These are phyloP conservation scores for Norana najaformis DNA, from an alignment of 2,888 invertebrate species.

Conservation along the genomic window DNA sequence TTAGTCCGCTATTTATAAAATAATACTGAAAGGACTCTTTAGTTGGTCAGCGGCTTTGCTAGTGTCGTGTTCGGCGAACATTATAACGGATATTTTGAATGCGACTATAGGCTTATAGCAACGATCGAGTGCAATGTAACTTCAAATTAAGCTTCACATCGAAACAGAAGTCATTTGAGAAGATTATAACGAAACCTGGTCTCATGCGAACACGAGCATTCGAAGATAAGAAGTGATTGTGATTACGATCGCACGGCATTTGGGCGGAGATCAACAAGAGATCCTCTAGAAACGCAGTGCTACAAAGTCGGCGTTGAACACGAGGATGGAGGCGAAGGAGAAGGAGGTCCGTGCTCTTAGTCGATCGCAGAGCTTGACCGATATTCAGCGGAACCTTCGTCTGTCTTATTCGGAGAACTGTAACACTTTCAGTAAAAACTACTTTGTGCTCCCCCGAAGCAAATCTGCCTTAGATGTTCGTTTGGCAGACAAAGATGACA, in stretches of 20 bases:
- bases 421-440: no score
- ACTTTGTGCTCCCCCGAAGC: neutral
- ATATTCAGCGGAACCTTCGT: neutral
- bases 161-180: neutral
- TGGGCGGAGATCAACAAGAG: no score
- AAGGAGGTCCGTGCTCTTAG: neutral
- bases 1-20: neutral
- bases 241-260: no score
- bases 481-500: neutral
- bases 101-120: no score
- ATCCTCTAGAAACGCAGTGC: no score
- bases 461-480: neutral
- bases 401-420: neutral
- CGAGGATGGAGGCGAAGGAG: no score
- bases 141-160: neutral
- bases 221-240: neutral
- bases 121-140: no score
- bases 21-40: neutral
- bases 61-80: neutral
- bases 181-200: neutral
- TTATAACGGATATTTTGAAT: neutral
- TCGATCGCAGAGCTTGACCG: neutral
- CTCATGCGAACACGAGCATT: neutral
- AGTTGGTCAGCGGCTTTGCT: neutral
- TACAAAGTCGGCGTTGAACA: no score